Conservation (phyloP, 2,797 vertebrate genomes). For the Esox lucius region DNA sequence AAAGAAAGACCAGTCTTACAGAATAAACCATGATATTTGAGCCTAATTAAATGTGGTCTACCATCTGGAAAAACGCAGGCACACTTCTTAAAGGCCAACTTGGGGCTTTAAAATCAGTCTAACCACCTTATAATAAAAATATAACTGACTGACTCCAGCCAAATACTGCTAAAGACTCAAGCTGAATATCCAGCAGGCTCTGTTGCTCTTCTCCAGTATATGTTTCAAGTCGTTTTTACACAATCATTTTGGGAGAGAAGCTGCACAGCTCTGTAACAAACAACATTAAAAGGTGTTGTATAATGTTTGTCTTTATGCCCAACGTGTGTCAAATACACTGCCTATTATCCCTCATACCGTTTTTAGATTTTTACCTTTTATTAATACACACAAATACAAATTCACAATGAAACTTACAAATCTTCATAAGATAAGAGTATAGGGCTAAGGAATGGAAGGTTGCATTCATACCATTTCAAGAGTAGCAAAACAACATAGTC, state of each 20-base stretch:
- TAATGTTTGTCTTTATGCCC: too few species aligned
- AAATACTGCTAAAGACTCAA: too few species aligned
- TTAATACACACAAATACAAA: constrained; percentile 18
- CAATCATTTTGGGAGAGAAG: too few species aligned
- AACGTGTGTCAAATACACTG: too few species aligned
- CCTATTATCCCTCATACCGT: constrained; percentile 20
- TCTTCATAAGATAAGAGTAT: constrained; percentile 22
- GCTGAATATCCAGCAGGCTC: too few species aligned
- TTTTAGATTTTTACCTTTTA: constrained; percentile 19
- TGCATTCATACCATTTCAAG: constrained; percentile 7
- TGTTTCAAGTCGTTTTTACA: too few species aligned
- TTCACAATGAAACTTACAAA: constrained; percentile 31
- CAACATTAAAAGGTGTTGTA: too few species aligned
- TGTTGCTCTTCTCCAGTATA: too few species aligned
- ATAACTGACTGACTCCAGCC: too few species aligned
- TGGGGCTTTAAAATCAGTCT: too few species aligned
- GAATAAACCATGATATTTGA: background rate
- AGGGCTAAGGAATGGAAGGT: background rate
- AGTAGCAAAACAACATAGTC: constrained; percentile 52
- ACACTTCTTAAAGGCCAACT: constrained; percentile 2
- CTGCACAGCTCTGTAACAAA: too few species aligned
- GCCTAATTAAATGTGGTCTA: background rate
- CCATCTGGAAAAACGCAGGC: constrained; percentile 2
- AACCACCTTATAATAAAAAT: too few species aligned
- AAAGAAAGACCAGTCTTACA: background rate